These are phyloP conservation scores for Monodelphis domestica DNA, from an alignment of 2,797 vertebrate species.

Conservation along the genomic window DNA sequence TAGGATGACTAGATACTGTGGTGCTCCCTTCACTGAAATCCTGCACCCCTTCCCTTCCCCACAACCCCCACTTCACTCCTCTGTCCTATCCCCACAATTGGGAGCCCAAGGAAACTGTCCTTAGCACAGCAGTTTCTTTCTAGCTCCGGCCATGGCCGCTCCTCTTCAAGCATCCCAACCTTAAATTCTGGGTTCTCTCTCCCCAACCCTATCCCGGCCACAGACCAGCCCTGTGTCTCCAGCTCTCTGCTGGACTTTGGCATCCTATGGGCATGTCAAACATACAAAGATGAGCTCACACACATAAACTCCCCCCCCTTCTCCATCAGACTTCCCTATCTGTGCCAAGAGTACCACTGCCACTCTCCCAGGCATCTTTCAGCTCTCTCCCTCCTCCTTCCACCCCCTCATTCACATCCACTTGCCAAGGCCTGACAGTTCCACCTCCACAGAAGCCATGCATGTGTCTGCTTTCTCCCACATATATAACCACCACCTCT, in stretches of 20 bases:
- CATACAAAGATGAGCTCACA: neutral
- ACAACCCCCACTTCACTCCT: conserved; percentile 25
- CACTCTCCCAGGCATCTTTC: neutral
- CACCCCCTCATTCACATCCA: neutral
- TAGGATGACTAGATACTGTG: neutral
- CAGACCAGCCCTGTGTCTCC: neutral
- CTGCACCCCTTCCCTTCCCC: neutral
- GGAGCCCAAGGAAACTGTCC: too few relatives aligned
- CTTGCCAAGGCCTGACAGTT: neutral
- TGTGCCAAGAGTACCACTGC: neutral
- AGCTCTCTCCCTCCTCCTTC: neutral
- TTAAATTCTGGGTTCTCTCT: neutral
- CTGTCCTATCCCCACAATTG: neutral
- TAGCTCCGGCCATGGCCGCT: neutral
- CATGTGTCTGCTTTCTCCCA: neutral
- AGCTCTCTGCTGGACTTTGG: neutral
- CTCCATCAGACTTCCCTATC: neutral
- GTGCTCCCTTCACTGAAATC: neutral
- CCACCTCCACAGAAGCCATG: neutral
- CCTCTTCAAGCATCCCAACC: neutral
- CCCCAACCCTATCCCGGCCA: neutral
- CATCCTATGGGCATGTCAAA: neutral
- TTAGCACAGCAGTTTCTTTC: neutral
- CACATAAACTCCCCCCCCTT: too few relatives aligned
- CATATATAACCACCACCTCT: neutral